These are phyloP conservation scores for Imbricaverruca yamaguchii DNA, from an alignment of 2,888 invertebrate genomes.

Conservation along the genomic window DNA sequence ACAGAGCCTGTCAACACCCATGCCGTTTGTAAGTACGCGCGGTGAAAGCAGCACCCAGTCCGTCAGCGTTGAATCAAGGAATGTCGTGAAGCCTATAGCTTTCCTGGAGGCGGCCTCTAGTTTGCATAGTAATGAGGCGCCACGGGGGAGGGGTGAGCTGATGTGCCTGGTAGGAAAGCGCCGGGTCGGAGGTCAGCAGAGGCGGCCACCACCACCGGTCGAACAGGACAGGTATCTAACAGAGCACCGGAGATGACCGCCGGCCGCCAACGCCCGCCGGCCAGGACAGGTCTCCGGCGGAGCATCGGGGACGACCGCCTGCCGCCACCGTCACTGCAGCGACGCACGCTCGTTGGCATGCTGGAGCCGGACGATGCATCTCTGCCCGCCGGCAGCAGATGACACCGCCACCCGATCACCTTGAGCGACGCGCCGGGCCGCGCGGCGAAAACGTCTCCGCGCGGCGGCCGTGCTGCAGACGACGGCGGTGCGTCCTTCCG, in stretches of 20 bases:
- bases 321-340: neutral
- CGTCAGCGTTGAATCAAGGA: neutral
- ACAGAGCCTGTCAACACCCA: no score
- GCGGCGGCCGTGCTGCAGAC: neutral
- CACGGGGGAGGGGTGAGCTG: neutral
- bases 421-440: neutral
- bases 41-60: neutral
- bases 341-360: neutral
- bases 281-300: no score
- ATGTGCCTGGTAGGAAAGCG: neutral
- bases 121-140: neutral
- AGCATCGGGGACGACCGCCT: no score
- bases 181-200: neutral
- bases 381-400: neutral
- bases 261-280: neutral
- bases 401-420: conserved; percentile 2
- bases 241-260: neutral
- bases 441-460: neutral
- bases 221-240: neutral
- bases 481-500: neutral
- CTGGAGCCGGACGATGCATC: neutral
- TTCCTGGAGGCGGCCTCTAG: neutral
- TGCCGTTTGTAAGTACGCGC: neutral
- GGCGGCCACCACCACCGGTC: neutral
- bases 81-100: neutral